Conservation (phyloP, 2,888 invertebrate species). For the Gryllus longicercus region DNA sequence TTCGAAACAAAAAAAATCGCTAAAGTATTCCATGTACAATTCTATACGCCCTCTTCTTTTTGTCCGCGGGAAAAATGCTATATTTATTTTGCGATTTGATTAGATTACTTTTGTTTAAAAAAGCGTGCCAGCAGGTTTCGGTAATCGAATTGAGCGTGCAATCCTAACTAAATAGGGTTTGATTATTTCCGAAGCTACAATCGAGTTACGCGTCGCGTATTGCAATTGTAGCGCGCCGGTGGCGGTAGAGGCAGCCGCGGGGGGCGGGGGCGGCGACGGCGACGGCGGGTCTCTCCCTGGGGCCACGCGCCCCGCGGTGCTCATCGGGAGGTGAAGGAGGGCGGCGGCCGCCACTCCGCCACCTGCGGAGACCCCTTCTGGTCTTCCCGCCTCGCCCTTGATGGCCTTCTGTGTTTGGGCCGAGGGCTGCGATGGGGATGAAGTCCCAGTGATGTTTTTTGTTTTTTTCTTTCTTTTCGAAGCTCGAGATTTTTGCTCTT, state of each 20-base stretch:
- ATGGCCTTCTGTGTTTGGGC: too few species aligned
- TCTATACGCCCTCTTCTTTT: constrained; percentile 17
- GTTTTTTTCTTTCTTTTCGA: too few species aligned
- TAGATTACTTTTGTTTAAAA: constrained; percentile 17
- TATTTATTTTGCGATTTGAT: constrained; percentile 17
- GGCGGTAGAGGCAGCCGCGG: not conserved
- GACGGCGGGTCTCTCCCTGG: not conserved
- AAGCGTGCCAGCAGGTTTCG: constrained; percentile 17
- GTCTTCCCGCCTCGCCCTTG: not conserved
- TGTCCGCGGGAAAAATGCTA: constrained; percentile 9
- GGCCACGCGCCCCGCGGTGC: not conserved
- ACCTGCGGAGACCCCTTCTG: not conserved
- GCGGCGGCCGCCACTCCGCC: not conserved
- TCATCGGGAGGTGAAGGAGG: too few species aligned
- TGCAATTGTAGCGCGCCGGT: constrained; percentile 1
- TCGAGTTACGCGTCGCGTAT: constrained; percentile 1
- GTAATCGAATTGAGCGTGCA: constrained; percentile 17
- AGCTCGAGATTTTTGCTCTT: too few species aligned
- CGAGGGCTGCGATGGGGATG: too few species aligned
- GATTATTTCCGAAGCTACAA: constrained; percentile 17
- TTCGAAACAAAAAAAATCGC: not conserved
- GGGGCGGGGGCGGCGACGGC: not conserved
- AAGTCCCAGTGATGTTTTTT: too few species aligned
- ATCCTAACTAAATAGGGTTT: constrained; percentile 17
- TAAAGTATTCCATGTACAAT: constrained; percentile 17